Base-by-base conservation (phyloP, 2,113 vertebrate genomes). In the Speoplatyrhinus poulsoni region DNA sequence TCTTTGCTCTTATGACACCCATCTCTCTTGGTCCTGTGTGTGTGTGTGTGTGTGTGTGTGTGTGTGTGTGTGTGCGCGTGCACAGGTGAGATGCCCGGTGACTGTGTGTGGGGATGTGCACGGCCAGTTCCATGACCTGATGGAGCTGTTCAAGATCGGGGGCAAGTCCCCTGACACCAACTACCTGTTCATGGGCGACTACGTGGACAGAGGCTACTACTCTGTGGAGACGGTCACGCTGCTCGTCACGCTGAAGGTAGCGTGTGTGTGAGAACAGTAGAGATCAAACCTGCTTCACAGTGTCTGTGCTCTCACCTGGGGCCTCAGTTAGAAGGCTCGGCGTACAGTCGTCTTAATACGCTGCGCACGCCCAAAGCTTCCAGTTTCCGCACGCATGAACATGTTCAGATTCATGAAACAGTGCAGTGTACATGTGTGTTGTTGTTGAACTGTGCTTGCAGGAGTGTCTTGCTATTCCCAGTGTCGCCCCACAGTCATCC, bases 161-260 rank as follows among this genome's bases (percentile, higher is more conserved):
- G 90, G 90, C 0, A 91, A 91, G 82, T 90, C 89, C 61, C 90
- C 90, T 6, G 90, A 91, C 89, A 91, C 90, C 75, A 91, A 91
- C 85, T 91, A 91, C 83, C 81, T 91, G 83, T 91, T 91, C 83
- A 91, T 91, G 90, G 90, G 90, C 1, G 90, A 91, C 88, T 91
- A 91, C 56, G 90, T 91, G 5, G 90, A 91, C 82, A 78, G 90
- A 83, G 90, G 90, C 57, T 91, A 91, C 88, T 91, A 91, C 82
- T 90, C 89, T 0, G 90, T 91, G 90, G 90, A 91, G 84, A 91
- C 90, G 47, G 90, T 91, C 85, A 90, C 90, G 12, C 88, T 91
- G 82, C 89, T 91, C 9, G 90, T 91, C 85, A 90, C 90, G 32
- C 52, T 91, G 86, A 91, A 91, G 90, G 90, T 91, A 76, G 12